A percentile compares a stretch with the other conserved stretches of the same genome.
These are phyloP conservation scores for Mustelus asterias DNA, from an alignment of 2,113 vertebrate genomes.

Conservation along the genomic window DNA sequence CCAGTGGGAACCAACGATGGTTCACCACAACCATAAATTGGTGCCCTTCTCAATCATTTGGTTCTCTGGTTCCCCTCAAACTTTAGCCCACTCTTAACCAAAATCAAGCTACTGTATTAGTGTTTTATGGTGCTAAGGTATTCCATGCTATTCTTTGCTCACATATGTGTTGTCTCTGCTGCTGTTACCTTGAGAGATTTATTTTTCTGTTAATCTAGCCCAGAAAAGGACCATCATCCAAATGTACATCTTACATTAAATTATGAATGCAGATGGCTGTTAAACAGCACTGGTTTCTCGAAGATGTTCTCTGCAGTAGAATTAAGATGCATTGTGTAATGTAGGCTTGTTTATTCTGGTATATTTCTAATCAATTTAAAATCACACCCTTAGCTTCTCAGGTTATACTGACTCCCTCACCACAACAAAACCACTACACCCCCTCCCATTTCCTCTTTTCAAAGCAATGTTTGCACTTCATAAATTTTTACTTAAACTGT, in stretches of 20 bases:
- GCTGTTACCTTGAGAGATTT: background rate
- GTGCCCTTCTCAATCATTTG: too few relatives aligned
- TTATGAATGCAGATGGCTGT: background rate
- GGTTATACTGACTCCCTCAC: background rate
- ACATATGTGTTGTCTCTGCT: background rate
- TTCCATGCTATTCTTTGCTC: background rate
- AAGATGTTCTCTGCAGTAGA: background rate
- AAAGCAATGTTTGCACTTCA: background rate
- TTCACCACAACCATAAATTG: too few relatives aligned
- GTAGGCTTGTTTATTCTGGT: background rate
- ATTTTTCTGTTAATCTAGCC: background rate
- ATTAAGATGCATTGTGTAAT: background rate
- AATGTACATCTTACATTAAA: background rate
- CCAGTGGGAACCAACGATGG: too few relatives aligned
- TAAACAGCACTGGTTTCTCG: background rate
- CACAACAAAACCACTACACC: background rate
- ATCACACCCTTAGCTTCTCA: background rate
- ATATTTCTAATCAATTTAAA: conserved; percentile 3
- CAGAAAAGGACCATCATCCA: background rate
- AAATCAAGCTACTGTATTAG: background rate
- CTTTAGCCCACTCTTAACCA: background rate
- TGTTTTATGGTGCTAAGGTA: background rate
- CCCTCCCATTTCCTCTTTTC: background rate
- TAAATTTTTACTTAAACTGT: background rate
- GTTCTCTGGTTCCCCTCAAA: background rate